Percentiles rank a stretch among this genome's conserved stretches.
phyloP scores from a whole-genome alignment of 2,113 vertebrate species.

The Bungarus multicinctus region DNA sequence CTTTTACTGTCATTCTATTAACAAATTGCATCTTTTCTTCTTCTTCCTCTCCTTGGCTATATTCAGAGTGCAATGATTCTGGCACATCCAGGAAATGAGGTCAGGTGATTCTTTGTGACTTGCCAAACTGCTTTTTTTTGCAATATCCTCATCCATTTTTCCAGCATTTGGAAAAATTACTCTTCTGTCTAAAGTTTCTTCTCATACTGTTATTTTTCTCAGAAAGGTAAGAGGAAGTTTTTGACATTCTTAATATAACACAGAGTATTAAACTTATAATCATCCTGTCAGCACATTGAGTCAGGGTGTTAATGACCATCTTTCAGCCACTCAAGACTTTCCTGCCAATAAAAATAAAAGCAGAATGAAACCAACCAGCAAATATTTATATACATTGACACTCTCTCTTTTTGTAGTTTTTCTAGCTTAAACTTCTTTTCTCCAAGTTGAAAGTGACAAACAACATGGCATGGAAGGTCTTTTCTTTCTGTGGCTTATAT shows the following conservation, averaged over 20 bases:
- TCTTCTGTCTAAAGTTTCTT: constrained; percentile 46
- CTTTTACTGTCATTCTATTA: background rate
- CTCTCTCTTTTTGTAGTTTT: background rate
- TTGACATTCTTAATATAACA: constrained; percentile 69
- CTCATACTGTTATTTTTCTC: constrained; percentile 60
- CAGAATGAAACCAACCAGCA: constrained; percentile 61
- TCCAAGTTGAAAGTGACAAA: constrained; percentile 15
- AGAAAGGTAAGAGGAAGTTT: constrained; percentile 70
- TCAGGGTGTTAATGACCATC: constrained; percentile 75
- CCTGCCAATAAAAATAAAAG: constrained; percentile 74
- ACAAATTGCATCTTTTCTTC: background rate
- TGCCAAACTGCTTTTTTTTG: background rate
- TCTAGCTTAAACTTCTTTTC: background rate
- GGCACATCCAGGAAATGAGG: background rate
- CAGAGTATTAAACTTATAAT: constrained; percentile 78
- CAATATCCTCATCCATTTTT: background rate
- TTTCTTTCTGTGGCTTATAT: constrained; percentile 18
- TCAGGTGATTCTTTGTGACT: background rate
- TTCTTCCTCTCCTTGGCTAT: background rate
- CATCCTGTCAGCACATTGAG: constrained; percentile 73
- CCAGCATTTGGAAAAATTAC: constrained; percentile 43
- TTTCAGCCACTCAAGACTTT: constrained; percentile 69
- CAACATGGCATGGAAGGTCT: constrained; percentile 33
- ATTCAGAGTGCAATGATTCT: background rate
- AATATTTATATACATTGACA: constrained; percentile 43